Evolutionary conservation across 2,797 vertebrate genomes (phyloP), one percentile per base, ranked within the genome.

Genomic region (Cercopithecus hamlyni): DNA sequence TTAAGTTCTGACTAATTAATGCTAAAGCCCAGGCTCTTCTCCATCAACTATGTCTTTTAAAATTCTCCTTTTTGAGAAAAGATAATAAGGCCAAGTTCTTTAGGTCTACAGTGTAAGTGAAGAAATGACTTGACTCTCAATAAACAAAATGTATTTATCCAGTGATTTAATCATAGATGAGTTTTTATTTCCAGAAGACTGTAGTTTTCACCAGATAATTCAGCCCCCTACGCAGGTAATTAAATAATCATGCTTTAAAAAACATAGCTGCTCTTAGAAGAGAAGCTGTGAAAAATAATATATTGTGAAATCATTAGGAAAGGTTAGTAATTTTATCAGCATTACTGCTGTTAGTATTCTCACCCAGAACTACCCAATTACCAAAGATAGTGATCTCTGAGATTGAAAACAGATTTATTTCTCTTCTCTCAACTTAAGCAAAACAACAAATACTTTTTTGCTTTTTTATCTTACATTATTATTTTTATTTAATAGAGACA

Each of bases 171-270:
- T 93, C 55, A 82, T 67, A 86, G 88, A 64, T 93, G 76, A 87
- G 30, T 45, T 95, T 81, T 88, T 92, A 77, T 72, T 95, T 20
- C 41, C 80, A 90, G 48, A 45, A 50, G 20, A 30, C 36, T 82
- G 14, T 0, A 88, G 15, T 50, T 88, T 94, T 88, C 70, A 57
- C 39, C 24, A 77, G 43, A 81, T 48, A 91, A 85, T 79, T 33
- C 12, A 88, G 17, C 1, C 13, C 22, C 39, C n/a, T 87, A 72
- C 39, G 45, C 2, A 61, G 14, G 19, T 9, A 82, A 36, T 93
- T 85, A 50, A 95, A 13, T 85, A 96, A 82, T 88, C 92, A 94
- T 55, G 30, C 24, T 91, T 93, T 50, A 39, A 77, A 94, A 95
- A 83, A 13, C 7, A 85, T 52, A 26, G 5, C 41, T 93, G 33